A percentile compares a stretch with the other conserved stretches of the same genome.
Evolutionary conservation across 2,888 invertebrate genomes (phyloP).

Genomic region (Sericinus montela): DNA sequence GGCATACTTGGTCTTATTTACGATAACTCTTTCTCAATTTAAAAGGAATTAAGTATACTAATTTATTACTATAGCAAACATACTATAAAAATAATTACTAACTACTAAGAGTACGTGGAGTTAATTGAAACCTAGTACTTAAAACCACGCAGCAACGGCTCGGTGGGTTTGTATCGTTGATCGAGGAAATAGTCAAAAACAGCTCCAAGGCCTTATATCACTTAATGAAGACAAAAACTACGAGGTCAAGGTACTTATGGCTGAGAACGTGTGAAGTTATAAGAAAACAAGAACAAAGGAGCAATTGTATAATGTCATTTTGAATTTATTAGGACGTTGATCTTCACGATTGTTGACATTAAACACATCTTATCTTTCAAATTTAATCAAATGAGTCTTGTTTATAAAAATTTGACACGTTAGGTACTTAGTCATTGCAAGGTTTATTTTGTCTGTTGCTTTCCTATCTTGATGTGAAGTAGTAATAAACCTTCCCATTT

Average conservation of each 20-base stretch:
- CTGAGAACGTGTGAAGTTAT: constrained; percentile 44
- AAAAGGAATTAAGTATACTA: too few relatives aligned
- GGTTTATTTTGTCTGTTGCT: too few relatives aligned
- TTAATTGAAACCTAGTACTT: constrained; percentile 16
- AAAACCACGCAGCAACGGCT: constrained; percentile 18
- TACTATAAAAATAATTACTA: not conserved
- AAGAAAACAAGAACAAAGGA: constrained; percentile 52
- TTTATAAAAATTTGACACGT: too few relatives aligned
- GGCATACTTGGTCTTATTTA: too few relatives aligned
- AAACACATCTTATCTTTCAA: not conserved
- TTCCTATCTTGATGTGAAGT: too few relatives aligned
- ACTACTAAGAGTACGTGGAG: not conserved
- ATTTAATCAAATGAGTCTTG: too few relatives aligned
- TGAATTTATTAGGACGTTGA: constrained; percentile 13
- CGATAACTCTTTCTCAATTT: too few relatives aligned
- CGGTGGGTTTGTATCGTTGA: constrained; percentile 39
- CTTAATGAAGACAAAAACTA: constrained; percentile 61
- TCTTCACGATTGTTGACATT: too few relatives aligned
- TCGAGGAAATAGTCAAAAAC: constrained; percentile 62
- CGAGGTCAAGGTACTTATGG: constrained; percentile 61
- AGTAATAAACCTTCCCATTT: too few relatives aligned
- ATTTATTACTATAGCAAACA: too few relatives aligned
- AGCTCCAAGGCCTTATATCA: constrained; percentile 54
- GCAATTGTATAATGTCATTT: constrained; percentile 28
- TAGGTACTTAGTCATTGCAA: too few relatives aligned